phyloP scores from a whole-genome alignment of 2,888 invertebrate species.

The Ferdinandea cuprea region DNA sequence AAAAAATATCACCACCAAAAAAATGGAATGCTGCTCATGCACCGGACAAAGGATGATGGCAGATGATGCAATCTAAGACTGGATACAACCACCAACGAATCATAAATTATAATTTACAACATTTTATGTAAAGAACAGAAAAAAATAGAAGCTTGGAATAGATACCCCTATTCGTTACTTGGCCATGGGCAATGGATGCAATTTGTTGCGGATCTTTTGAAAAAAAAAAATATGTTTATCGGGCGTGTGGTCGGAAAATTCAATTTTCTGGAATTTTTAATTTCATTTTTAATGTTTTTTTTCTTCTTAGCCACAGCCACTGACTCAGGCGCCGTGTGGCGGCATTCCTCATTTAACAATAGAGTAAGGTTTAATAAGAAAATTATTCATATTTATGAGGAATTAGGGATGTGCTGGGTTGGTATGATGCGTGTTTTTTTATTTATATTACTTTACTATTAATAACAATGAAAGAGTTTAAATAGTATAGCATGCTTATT shows the following conservation, averaged over 20 bases:
- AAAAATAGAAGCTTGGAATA: slow-evolving; percentile 39
- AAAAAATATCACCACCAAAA: not conserved
- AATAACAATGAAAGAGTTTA: slow-evolving; percentile 32
- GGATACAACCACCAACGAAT: slow-evolving; percentile 52
- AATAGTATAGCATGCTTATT: not conserved
- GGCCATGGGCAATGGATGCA: slow-evolving; percentile 5
- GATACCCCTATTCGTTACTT: slow-evolving; percentile 8
- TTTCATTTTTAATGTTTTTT: slow-evolving; percentile 51
- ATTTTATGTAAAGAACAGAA: slow-evolving; percentile 50
- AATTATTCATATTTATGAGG: slow-evolving; percentile 52
- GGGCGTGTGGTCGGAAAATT: not conserved
- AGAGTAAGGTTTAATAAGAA: slow-evolving; percentile 50
- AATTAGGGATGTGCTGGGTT: no score
- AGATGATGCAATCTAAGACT: slow-evolving; percentile 58
- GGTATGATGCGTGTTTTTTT: not conserved
- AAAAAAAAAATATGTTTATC: not conserved
- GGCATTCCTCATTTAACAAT: slow-evolving; percentile 39
- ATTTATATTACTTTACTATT: slow-evolving; percentile 4
- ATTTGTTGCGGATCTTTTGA: not conserved
- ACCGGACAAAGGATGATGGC: slow-evolving; percentile 33
- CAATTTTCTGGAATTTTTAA: slow-evolving; percentile 45
- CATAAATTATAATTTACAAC: slow-evolving; percentile 68
- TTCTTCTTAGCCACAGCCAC: slow-evolving; percentile 1
- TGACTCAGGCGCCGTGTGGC: slow-evolving; percentile 1
- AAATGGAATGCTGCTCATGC: slow-evolving; percentile 1